A percentile compares a stretch with the other conserved stretches of the same genome.
These are phyloP conservation scores for Thysanoteuthis rhombus DNA, from an alignment of 2,888 invertebrate species.

Conservation along the genomic window DNA sequence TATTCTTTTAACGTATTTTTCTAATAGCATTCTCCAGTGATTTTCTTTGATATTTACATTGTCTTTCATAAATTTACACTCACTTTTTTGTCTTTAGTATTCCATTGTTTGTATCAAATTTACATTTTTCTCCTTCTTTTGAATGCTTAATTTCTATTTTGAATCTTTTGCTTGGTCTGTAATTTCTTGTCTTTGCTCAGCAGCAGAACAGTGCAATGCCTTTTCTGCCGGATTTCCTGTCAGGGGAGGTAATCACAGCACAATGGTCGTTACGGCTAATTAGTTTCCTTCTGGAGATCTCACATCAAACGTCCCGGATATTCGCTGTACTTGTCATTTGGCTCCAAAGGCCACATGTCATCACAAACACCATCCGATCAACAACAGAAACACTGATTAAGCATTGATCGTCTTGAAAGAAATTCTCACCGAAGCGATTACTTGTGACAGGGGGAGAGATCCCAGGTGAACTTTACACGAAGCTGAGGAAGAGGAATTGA, in stretches of 20 bases:
- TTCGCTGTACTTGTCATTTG: not conserved
- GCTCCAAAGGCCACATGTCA: not conserved
- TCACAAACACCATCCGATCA: not conserved
- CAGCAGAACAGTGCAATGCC: not conserved
- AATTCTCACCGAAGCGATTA: too few relatives aligned
- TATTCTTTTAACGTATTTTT: too few relatives aligned
- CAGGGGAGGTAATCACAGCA: not conserved
- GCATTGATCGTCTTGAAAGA: not conserved
- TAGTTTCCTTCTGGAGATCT: not conserved
- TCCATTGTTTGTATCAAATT: too few relatives aligned
- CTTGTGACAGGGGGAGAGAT: too few relatives aligned
- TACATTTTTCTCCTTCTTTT: too few relatives aligned
- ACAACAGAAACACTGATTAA: not conserved
- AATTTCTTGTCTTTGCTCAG: not conserved
- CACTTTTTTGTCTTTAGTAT: too few relatives aligned
- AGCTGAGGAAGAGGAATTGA: too few relatives aligned
- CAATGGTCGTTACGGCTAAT: not conserved
- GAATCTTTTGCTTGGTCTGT: not conserved
- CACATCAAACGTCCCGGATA: not conserved
- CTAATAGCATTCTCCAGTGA: too few relatives aligned
- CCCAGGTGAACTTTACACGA: too few relatives aligned
- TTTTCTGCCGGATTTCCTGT: not conserved
- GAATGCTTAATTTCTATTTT: too few relatives aligned
- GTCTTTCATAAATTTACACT: too few relatives aligned
- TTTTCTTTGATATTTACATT: too few relatives aligned